Evolutionary conservation across 2,888 invertebrate genomes (phyloP), one percentile per base, ranked within the genome.

Genomic region (Nysson spinosus): DNA sequence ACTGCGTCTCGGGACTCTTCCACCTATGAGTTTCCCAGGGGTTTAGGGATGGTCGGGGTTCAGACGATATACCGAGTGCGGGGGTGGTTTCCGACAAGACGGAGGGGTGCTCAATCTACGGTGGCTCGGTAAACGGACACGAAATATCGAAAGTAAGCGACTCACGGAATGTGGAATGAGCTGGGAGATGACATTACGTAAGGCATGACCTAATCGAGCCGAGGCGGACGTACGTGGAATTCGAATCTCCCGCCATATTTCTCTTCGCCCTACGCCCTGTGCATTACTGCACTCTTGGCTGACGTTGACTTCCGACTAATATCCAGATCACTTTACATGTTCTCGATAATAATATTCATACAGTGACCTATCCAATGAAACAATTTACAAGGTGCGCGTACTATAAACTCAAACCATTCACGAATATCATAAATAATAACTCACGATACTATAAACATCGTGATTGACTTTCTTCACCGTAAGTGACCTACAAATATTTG

Each of bases 231-330:
- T 79, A 77, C 74, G 76, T 82, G 82, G 83, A 84, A 85, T 85
- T 83, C 77, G 77, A 72, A 70, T 82, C 81, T 78, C 81, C 80
- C 77, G 81, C 83, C 79, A 84, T 85, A 85, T 85, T 85, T 85
- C 28, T 6, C 28, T 28, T 34, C 34, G 34, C 4, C 4, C 34
- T n/a, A n/a, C n/a, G n/a, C n/a, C n/a, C n/a, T n/a, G n/a, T n/a
- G n/a, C n/a, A n/a, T n/a, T n/a, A n/a, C n/a, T n/a, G n/a, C n/a
- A n/a, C n/a, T n/a, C n/a, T n/a, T n/a, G n/a, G n/a, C n/a, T n/a
- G n/a, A n/a, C n/a, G n/a, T n/a, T n/a, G n/a, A n/a, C n/a, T n/a
- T n/a, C n/a, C n/a, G n/a, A n/a, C n/a, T n/a, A n/a, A n/a, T n/a
- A n/a, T n/a, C n/a, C n/a, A n/a, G n/a, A n/a, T n/a, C n/a, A n/a